phyloP scores from a whole-genome alignment of 2,888 invertebrate species.

The Gymnosoma rotundatum region DNA sequence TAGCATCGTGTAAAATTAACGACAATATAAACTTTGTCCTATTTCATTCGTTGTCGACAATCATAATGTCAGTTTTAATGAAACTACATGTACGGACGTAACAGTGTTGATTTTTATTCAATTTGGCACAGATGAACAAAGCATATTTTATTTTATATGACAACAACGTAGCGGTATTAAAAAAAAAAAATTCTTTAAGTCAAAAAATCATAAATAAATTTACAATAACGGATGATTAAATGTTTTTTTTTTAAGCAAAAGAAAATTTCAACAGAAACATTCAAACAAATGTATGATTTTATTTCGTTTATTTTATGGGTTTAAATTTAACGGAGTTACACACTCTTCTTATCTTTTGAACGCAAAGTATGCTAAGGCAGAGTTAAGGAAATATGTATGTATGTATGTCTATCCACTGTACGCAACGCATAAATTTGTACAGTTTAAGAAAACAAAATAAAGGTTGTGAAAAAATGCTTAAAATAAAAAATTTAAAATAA shows the following conservation, averaged over 20 bases:
- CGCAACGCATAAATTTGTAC: not conserved
- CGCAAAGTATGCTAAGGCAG: not conserved
- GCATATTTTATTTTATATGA: slow-evolving; percentile 10
- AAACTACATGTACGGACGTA: no score
- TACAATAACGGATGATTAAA: slow-evolving; percentile 13
- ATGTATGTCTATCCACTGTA: no score
- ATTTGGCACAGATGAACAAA: not conserved
- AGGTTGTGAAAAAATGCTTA: not conserved
- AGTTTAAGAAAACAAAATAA: not conserved
- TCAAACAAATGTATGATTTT: slow-evolving; percentile 11
- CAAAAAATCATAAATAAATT: slow-evolving; percentile 3
- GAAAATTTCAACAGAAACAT: slow-evolving; percentile 1
- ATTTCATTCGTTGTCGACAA: no score
- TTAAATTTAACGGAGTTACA: slow-evolving; percentile 17
- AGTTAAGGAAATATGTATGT: not conserved
- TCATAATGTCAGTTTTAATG: no score
- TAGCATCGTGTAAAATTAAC: no score
- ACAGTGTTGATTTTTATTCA: not conserved
- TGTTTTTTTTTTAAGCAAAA: not conserved
- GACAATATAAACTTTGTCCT: no score
- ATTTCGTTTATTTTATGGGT: slow-evolving; percentile 17
- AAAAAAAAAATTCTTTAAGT: not conserved
- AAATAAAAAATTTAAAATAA: no score
- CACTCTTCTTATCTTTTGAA: slow-evolving; percentile 15
- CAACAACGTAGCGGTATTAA: not conserved